Evolutionary conservation across 2,888 invertebrate species (phyloP).

Genomic region (Cecidostiba fungosa): DNA sequence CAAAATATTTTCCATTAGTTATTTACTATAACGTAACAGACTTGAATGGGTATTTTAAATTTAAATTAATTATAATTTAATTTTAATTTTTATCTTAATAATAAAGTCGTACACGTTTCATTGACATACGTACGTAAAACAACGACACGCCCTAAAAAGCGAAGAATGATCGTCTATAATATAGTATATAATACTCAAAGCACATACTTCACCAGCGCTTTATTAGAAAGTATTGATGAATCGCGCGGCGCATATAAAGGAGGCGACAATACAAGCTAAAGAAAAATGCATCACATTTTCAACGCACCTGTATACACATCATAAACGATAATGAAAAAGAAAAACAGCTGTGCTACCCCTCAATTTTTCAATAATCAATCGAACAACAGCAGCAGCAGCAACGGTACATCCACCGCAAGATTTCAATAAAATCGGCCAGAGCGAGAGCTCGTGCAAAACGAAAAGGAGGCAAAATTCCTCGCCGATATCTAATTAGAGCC

Average conservation of each 20-base stretch:
- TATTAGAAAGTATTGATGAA: slow-evolving; percentile 18
- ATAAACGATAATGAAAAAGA: neutral
- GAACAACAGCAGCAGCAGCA: neutral
- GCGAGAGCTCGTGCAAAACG: neutral
- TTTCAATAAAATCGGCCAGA: slow-evolving; percentile 39
- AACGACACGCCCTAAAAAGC: neutral
- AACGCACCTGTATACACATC: neutral
- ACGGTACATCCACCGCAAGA: neutral
- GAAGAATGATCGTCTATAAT: too few relatives aligned
- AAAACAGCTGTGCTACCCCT: neutral
- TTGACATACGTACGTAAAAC: neutral
- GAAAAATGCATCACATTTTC: neutral
- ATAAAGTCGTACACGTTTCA: too few relatives aligned
- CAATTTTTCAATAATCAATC: slow-evolving; percentile 42
- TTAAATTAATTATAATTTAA: too few relatives aligned
- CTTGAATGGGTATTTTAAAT: too few relatives aligned
- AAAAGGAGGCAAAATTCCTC: neutral
- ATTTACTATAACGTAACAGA: too few relatives aligned
- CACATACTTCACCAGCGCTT: neutral
- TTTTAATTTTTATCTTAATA: too few relatives aligned
- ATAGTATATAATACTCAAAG: too few relatives aligned
- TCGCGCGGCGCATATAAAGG: neutral
- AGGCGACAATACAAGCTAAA: neutral
- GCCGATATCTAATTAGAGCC: slow-evolving; percentile 36
- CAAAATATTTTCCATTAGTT: too few relatives aligned